Percentiles rank a stretch among this genome's conserved stretches.
Conservation (phyloP, 2,797 vertebrate species). For the Pogonophryne albipinna region DNA sequence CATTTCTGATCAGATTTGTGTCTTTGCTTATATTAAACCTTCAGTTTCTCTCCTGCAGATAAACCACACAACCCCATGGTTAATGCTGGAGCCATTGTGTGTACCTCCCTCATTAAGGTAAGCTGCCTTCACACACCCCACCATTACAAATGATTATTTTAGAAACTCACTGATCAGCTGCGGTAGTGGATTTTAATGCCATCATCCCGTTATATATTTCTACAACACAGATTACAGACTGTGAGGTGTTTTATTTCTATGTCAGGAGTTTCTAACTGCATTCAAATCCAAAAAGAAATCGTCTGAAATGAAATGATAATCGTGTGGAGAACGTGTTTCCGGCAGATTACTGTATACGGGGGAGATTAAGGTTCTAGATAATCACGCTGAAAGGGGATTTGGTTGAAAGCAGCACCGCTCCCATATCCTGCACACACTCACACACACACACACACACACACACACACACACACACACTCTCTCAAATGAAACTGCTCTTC, state of each 20-base stretch:
- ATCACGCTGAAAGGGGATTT: constrained; percentile 75
- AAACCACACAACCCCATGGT: constrained; percentile 99
- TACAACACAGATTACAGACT: background rate
- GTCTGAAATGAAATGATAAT: constrained; percentile 33
- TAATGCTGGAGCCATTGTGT: constrained; percentile 97
- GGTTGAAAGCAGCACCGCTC: constrained; percentile 45
- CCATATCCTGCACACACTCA: background rate
- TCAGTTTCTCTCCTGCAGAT: constrained; percentile 83
- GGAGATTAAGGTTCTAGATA: constrained; percentile 76
- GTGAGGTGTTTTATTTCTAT: background rate
- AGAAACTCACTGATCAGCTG: background rate
- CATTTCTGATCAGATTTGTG: background rate
- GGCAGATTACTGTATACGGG: constrained; percentile 52
- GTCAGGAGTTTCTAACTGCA: background rate
- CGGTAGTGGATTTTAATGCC: too few species aligned
- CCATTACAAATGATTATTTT: background rate
- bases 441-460: constrained; percentile 2
- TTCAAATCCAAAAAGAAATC: background rate
- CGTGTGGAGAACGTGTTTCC: constrained; percentile 32
- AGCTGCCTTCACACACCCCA: constrained; percentile 38
- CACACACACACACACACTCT: background rate
- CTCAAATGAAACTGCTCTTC: constrained; percentile 7
- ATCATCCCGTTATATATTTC: background rate
- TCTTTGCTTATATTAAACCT: background rate
- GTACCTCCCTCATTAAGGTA: constrained; percentile 99